Evolutionary conservation across 2,888 invertebrate species (phyloP).

Genomic region (Acronicta aceris): DNA sequence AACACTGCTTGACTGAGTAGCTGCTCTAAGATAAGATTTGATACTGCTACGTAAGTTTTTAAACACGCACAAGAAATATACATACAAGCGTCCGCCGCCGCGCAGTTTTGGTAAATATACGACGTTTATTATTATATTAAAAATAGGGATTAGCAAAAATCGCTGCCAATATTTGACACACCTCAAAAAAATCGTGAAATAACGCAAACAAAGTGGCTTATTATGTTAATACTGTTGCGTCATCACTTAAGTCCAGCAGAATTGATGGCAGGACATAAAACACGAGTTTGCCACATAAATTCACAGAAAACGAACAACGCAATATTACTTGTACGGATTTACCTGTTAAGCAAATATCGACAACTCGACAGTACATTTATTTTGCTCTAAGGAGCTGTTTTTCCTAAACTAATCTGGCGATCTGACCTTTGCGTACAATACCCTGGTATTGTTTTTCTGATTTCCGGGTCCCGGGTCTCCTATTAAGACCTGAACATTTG

Average conservation of each 20-base stretch:
- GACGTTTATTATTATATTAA: not conserved
- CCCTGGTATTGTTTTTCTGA: too few relatives aligned
- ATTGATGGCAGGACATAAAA: constrained; percentile 31
- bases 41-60: too few relatives aligned
- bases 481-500: too few relatives aligned
- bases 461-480: too few relatives aligned
- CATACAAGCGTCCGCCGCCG: not conserved
- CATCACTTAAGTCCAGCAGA: constrained; percentile 21
- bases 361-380: constrained; percentile 4
- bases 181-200: constrained; percentile 22
- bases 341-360: constrained; percentile 13
- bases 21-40: too few relatives aligned
- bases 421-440: too few relatives aligned
- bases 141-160: constrained; percentile 1
- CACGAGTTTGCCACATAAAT: constrained; percentile 34
- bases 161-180: not conserved
- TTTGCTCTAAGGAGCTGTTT: constrained; percentile 7
- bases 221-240: constrained; percentile 20
- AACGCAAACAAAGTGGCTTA: constrained; percentile 23
- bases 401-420: not conserved
- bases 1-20: too few relatives aligned
- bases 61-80: not conserved
- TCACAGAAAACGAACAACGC: constrained; percentile 47
- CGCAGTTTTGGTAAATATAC: not conserved
- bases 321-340: constrained; percentile 6